Base-by-base conservation (phyloP, 2,797 vertebrate genomes). In the Hoplostethus mediterraneus region DNA sequence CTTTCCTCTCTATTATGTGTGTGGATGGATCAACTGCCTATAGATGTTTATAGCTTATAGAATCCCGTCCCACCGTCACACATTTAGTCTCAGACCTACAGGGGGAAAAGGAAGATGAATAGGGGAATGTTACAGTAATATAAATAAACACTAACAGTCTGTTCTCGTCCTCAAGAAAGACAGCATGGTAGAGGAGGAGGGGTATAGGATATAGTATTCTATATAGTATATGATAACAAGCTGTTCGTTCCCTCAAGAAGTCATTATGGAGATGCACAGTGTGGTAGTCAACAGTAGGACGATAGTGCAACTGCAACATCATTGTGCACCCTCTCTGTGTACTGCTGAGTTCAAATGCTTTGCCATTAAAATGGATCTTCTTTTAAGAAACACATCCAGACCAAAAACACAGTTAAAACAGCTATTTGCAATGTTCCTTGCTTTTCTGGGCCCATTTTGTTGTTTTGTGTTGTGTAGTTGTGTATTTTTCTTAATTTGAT, bases 1-100 rank as follows among this genome's bases (percentile, higher is more conserved):
- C 53, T 71, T 78, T 69, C 71, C 40, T 53, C 57, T 74, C 48
- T 62, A n/a, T 30, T 28, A 30, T 44, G 48, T 52, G 13, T 12
- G 36, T 47, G 11, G 62, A 51, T 52, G 54, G 28, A 71, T 21
- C 65, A 21, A 67, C 61, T 0, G 38, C 47, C 16, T 3, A 28
- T 16, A 52, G 62, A 40, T 33, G 45, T 47, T 31, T 3, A 40
- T 17, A 21, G 73, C 9, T 36, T n/a, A 6, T 33, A 38, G 31
- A 56, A 4, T 64, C 75, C 47, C 48, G 9, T 40, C 8, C 48
- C 56, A 52, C 47, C 25, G 6, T 28, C 25, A 28, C 21, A n/a
- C 14, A 3, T 53, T 53, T 65, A 47, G 40, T 33, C 36, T 56
- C 49, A 25, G 49, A 49, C 48, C n/a, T n/a, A 58, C 60, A 17